These are phyloP conservation scores for Cantharis lateralis DNA, from an alignment of 2,888 invertebrate species.

Conservation along the genomic window DNA sequence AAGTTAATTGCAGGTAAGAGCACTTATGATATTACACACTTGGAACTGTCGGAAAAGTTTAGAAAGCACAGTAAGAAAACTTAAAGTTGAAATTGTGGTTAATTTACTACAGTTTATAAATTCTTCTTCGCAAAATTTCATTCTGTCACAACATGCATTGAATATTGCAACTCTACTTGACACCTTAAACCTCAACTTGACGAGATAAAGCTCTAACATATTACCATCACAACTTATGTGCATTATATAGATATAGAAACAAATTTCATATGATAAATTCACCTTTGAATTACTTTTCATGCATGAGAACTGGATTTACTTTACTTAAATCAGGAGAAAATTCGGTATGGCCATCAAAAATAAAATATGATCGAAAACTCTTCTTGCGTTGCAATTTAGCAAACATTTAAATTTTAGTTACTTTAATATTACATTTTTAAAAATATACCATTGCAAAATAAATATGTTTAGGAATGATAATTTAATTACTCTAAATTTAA, in stretches of 20 bases:
- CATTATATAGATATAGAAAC: not conserved
- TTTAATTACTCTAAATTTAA: not conserved
- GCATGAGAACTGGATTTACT: not conserved
- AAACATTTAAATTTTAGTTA: too few species aligned
- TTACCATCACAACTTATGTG: not conserved
- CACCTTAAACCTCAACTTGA: not conserved
- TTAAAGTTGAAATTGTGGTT: not conserved
- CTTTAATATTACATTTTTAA: too few species aligned
- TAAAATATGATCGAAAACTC: not conserved
- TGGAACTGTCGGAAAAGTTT: not conserved
- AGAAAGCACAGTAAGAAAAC: not conserved
- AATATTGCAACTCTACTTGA: not conserved
- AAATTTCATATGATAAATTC: not conserved
- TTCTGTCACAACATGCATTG: not conserved
- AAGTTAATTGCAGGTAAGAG: not conserved
- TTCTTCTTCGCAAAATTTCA: not conserved
- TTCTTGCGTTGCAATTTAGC: too few species aligned
- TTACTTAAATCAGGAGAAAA: not conserved
- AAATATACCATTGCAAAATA: not conserved
- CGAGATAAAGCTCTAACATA: not conserved
- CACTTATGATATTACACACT: not conserved
- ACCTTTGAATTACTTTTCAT: not conserved
- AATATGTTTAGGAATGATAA: not conserved
- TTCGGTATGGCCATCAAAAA: not conserved
- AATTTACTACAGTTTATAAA: not conserved